phyloP scores from a whole-genome alignment of 2,888 invertebrate species.

The Chymomyza amoena region DNA sequence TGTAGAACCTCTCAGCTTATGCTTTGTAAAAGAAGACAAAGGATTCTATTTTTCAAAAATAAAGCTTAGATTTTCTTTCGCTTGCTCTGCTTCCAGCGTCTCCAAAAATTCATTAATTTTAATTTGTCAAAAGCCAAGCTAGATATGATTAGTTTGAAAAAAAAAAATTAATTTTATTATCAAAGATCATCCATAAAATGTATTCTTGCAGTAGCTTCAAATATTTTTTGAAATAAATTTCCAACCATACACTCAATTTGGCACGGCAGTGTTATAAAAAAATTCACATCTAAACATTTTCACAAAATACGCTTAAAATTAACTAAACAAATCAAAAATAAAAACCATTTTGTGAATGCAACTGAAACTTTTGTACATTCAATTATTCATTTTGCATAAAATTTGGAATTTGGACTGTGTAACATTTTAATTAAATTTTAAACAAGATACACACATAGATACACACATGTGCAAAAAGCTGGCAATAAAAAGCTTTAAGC shows the following conservation, averaged over 20 bases:
- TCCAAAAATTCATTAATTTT: too few relatives aligned
- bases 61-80: too few relatives aligned
- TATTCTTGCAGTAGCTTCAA: too few relatives aligned
- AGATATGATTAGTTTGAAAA: too few relatives aligned
- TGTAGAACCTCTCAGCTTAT: too few relatives aligned
- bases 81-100: too few relatives aligned
- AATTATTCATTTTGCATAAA: conserved; percentile 65
- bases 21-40: too few relatives aligned
- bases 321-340: neutral
- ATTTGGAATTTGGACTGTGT: conserved; percentile 49
- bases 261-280: neutral
- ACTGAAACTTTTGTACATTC: conserved; percentile 41
- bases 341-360: conserved; percentile 17
- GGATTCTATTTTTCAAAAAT: too few relatives aligned
- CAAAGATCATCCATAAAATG: too few relatives aligned
- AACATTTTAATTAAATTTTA: conserved; percentile 67
- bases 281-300: neutral
- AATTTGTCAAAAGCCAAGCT: too few relatives aligned
- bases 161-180: too few relatives aligned
- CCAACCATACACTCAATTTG: neutral
- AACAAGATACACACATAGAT: conserved; percentile 1
- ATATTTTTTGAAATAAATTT: neutral
- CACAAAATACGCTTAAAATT: neutral
- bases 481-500: conserved; percentile 38
- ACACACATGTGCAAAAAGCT: neutral